phyloP scores from a whole-genome alignment of 2,797 vertebrate genomes.

The Peromyscus melanophrys region DNA sequence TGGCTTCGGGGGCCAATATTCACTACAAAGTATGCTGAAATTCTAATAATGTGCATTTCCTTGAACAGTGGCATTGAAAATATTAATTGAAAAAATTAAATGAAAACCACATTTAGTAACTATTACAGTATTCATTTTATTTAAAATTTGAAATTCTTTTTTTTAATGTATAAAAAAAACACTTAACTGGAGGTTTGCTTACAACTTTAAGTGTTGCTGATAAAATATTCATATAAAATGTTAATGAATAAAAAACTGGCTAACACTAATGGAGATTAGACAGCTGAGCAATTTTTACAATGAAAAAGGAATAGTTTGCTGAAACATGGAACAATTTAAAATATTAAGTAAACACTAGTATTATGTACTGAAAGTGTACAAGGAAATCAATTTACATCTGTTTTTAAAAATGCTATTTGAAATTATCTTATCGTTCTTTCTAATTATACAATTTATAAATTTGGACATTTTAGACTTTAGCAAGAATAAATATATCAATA shows the following conservation, averaged over 20 bases:
- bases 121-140: neutral
- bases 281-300: conserved; percentile 11
- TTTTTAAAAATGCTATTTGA: conserved; percentile 32
- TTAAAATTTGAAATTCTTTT: conserved; percentile 53
- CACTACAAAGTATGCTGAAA: neutral
- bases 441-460: neutral
- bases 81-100: conserved; percentile 16
- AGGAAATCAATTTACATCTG: neutral
- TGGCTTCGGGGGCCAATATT: neutral
- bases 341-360: neutral
- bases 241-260: neutral
- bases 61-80: neutral
- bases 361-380: conserved; percentile 9
- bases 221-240: conserved; percentile 25
- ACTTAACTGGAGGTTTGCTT: neutral
- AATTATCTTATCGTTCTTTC: conserved; percentile 37
- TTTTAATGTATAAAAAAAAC: neutral
- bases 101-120: neutral
- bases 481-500: conserved; percentile 1
- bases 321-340: neutral
- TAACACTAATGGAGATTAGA: neutral
- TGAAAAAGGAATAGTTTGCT: neutral
- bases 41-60: conserved; percentile 24
- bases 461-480: conserved; percentile 29
- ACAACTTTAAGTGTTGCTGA: neutral